Conservation (phyloP, 2,797 vertebrate genomes). For the Perodicticus potto region DNA sequence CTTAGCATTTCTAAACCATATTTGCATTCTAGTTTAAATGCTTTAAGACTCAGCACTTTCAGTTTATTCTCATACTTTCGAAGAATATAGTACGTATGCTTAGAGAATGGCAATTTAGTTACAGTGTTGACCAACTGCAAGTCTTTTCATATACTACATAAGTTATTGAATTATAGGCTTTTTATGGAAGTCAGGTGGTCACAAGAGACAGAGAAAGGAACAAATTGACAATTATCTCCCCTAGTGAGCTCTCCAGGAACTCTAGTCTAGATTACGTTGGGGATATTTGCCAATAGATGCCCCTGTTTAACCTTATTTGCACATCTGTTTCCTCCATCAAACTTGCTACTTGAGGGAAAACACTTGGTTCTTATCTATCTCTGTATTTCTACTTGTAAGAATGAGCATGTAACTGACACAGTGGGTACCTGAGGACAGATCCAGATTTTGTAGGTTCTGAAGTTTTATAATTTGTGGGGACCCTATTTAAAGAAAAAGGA, state of each 20-base stretch:
- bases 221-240: neutral
- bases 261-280: neutral
- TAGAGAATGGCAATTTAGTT: neutral
- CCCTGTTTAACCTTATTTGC: neutral
- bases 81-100: neutral
- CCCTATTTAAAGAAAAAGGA: conserved; percentile 53
- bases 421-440: neutral
- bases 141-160: conserved; percentile 36
- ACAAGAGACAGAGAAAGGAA: neutral
- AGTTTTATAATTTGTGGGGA: too few species aligned
- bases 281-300: neutral
- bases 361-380: neutral
- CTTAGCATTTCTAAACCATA: conserved; percentile 57
- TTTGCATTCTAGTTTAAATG: conserved; percentile 32
- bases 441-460: neutral
- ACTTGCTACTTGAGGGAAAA: neutral
- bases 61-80: neutral
- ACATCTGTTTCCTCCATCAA: neutral
- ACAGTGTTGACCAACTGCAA: neutral
- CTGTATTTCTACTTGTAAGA: neutral
- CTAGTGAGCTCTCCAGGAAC: neutral
- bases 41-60: neutral
- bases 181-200: conserved; percentile 18
- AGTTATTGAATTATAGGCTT: neutral
- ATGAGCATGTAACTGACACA: neutral